A percentile compares a stretch with the other conserved stretches of the same genome.
Conservation (phyloP, 2,113 vertebrate species). For the Dipodomys stephensi region DNA sequence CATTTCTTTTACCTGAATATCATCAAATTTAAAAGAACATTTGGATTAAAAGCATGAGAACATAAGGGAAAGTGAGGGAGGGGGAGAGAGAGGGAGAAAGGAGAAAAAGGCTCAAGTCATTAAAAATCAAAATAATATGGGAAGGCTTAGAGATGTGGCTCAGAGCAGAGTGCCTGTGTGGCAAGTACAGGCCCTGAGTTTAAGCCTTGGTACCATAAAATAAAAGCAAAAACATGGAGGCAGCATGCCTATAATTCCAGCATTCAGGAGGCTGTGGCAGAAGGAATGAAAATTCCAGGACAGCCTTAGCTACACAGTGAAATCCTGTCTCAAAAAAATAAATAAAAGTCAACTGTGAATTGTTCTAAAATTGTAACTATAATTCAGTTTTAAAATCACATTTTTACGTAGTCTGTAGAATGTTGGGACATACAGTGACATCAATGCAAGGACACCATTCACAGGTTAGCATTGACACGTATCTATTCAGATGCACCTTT, state of each 20-base stretch:
- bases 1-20: background rate
- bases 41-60: background rate
- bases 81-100: background rate
- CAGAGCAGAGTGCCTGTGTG: no score
- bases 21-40: background rate
- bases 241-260: no score
- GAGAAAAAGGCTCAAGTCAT: background rate
- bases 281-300: no score
- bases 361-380: background rate
- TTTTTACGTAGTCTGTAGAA: no score
- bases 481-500: rapidly evolving
- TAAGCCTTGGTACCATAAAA: no score
- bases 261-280: no score
- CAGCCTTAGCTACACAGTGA: background rate
- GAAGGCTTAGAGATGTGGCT: no score
- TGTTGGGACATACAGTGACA: background rate
- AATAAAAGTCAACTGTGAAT: background rate
- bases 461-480: rapidly evolving
- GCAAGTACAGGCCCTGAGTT: no score
- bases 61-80: background rate
- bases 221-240: no score
- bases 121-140: background rate
- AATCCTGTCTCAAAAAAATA: background rate
- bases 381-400: background rate
- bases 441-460: background rate